Evolutionary conservation across 2,113 vertebrate genomes (phyloP), one percentile per base, ranked within the genome.

Genomic region (Lates calcarifer): DNA sequence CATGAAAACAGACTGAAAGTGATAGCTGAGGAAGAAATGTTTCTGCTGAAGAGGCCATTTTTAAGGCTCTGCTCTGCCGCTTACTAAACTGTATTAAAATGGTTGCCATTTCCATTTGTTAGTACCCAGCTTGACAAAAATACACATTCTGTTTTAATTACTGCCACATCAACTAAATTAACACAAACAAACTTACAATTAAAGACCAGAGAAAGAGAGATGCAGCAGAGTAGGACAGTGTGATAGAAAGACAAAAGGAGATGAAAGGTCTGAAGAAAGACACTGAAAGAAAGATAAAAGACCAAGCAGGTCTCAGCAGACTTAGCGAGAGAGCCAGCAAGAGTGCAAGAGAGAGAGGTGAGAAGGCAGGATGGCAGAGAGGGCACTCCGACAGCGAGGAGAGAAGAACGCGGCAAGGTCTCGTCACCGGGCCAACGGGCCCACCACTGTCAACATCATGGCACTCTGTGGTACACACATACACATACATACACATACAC

Each of bases 361-460:
- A 91, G 84, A 81, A 87, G 88, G 84, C 84, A 87, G 80, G 85
- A 90, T 90, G 90, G 89, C 89, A 91, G 68, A 79, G 88, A 90
- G 94, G 90, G 87, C 87, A 91, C 89, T 91, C 93, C 90, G 85
- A 92, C 94, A 87, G 92, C 61, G 79, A 94, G 70, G 51, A 68
- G 93, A 92, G 95, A 97, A 96, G 96, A 95, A 92, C 96, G 56
- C 95, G 89, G 95, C 96, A 96, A 97, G 97, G 97, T 96, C 96
- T 96, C 95, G 90, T 93, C 94, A 90, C 93, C 93, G 92, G 96
- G 96, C 95, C 96, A 96, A 94, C 88, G 94, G 96, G 96, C 96
- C 94, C 97, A 97, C 98, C 98, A 96, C 97, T 98, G 97, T 96
- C 97, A 97, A 98, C 97, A 98, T 97, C 97, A 94, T 92, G 95